Conservation (phyloP, 2,888 invertebrate species). For the Parnassius apollo region DNA sequence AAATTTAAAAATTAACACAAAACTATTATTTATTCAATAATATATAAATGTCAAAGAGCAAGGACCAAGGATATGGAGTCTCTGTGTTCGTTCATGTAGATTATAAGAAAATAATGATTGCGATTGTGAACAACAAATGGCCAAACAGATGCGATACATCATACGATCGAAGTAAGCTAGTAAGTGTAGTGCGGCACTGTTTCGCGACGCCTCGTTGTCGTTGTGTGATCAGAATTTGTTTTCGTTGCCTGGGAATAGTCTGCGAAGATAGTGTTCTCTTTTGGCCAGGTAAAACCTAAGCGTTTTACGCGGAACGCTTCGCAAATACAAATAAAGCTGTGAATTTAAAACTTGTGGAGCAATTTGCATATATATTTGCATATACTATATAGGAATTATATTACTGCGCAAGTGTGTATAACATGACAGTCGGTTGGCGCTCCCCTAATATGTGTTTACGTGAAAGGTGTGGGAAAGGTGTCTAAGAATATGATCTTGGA, state of each 20-base stretch:
- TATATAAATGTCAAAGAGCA: too few species aligned
- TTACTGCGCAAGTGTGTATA: slow-evolving; percentile 43
- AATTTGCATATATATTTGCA: slow-evolving; percentile 47
- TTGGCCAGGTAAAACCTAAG: slow-evolving; percentile 70
- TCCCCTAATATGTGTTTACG: slow-evolving; percentile 5
- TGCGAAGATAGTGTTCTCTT: slow-evolving; percentile 66
- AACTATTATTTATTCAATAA: too few species aligned
- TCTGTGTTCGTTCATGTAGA: too few species aligned
- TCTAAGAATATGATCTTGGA: slow-evolving; percentile 10
- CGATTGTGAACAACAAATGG: too few species aligned
- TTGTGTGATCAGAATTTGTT: slow-evolving; percentile 76
- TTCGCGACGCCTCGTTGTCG: slow-evolving; percentile 40
- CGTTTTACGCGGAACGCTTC: slow-evolving; percentile 68
- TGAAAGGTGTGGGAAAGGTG: slow-evolving; percentile 18
- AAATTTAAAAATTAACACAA: too few species aligned
- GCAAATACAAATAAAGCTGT: slow-evolving; percentile 70
- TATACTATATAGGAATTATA: slow-evolving; percentile 48
- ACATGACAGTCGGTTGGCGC: slow-evolving; percentile 26
- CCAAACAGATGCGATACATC: too few species aligned
- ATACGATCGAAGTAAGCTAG: slow-evolving; percentile 31
- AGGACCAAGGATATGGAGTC: too few species aligned
- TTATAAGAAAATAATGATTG: too few species aligned
- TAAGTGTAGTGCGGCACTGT: slow-evolving; percentile 40
- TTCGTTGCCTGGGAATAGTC: slow-evolving; percentile 72
- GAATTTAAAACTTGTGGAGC: slow-evolving; percentile 55